phyloP scores from a whole-genome alignment of 1,140 invertebrate species.

The Andrena cerasifolii region DNA sequence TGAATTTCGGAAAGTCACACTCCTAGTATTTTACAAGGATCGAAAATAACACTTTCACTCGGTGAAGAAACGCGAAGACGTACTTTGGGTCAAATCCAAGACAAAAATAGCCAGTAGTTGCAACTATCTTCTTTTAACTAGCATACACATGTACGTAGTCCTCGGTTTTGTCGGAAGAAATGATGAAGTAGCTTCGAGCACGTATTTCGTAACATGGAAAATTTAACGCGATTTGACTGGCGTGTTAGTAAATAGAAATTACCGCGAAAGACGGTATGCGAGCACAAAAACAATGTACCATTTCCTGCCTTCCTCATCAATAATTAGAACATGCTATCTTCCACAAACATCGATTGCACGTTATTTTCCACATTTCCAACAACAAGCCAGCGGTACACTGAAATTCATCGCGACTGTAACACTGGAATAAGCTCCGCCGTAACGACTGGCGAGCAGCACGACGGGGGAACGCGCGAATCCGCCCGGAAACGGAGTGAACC shows the following conservation, averaged over 20 bases:
- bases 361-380: slow-evolving; percentile 4
- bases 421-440: not conserved
- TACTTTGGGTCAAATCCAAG: too few relatives aligned
- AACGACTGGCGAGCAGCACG: not conserved
- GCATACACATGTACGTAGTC: not conserved
- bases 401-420: not conserved
- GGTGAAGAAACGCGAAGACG: not conserved
- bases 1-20: not conserved
- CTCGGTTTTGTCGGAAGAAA: not conserved
- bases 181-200: not conserved
- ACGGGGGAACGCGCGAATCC: not conserved
- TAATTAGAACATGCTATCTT: not conserved
- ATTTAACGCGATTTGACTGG: not conserved
- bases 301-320: slow-evolving; percentile 10
- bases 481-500: slow-evolving; percentile 33
- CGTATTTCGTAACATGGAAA: not conserved
- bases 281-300: not conserved
- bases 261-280: not conserved
- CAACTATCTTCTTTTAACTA: not conserved
- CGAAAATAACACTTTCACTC: slow-evolving; percentile 32
- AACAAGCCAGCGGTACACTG: not conserved
- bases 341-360: not conserved
- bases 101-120: not conserved
- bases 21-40: not conserved
- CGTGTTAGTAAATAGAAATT: not conserved